Evolutionary conservation across 2,113 vertebrate species (phyloP), one percentile per base, ranked within the genome.

Genomic region (Willisornis vidua): DNA sequence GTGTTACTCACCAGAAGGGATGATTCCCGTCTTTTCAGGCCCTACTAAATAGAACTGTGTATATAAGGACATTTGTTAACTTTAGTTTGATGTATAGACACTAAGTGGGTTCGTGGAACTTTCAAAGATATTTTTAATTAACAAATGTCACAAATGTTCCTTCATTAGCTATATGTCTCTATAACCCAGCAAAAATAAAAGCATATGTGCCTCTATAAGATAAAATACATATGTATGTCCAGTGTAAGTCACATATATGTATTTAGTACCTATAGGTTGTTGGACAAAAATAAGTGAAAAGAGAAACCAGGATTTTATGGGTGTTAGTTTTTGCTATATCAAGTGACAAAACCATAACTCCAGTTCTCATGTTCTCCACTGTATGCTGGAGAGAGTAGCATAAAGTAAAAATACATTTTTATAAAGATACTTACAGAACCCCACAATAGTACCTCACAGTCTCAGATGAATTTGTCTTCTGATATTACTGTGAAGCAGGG

Each of bases 391-490:
- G 12, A 81, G 18, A 76, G 29, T 16, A 71, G 35, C n/a, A 78
- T 62, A 84, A 87, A 61, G 29, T 61, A 66, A 90, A 93, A 88
- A 59, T 58, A 22, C 3, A 20, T 65, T 90, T 83, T 88, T 76
- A 58, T 80, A 73, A 76, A 83, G 72, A 54, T 86, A 19, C 63
- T 83, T 85, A 61, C 14, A 59, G 12, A 73, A 52, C 25, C 22
- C 75, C 58, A 54, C 24, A 75, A 62, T 73, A n/a, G 29, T 55
- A 67, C 59, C 57, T 87, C 75, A 76, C 11, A 68, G 45, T 43
- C 79, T 52, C n/a, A 86, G 79, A 84, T 71, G 63, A 90, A 92
- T 95, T 94, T 86, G 46, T 94, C 75, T 90, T 71, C 58, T 86
- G 85, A 9, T 77, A 88, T 31, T 43, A 26, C 55, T 81, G 79